These are phyloP conservation scores for Heliocidaris erythrogramma DNA, from an alignment of 35 echinoderm and acorn worm genomes.

Conservation along the genomic window DNA sequence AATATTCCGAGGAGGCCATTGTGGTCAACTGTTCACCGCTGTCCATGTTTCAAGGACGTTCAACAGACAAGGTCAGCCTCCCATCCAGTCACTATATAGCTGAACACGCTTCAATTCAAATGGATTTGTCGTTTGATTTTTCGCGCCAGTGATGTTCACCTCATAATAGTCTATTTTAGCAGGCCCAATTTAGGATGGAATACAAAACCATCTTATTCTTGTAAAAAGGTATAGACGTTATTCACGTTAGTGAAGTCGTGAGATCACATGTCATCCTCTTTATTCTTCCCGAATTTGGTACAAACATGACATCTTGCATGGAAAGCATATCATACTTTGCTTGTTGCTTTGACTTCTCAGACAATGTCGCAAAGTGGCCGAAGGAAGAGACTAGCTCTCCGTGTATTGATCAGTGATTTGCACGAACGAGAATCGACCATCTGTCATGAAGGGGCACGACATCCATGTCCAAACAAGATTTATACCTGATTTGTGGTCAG, in stretches of 20 bases:
- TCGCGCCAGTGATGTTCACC: neutral
- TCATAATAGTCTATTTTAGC: neutral
- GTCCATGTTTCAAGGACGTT: neutral
- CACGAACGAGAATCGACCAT: neutral
- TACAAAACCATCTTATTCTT: too few species aligned
- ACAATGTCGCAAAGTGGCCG: neutral
- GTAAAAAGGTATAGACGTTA: too few species aligned
- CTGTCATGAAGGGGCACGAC: neutral
- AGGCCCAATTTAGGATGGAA: neutral
- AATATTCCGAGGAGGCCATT: neutral
- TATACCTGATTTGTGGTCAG: conserved; percentile 16
- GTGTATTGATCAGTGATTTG: conserved; percentile 17
- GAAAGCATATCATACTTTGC: too few species aligned
- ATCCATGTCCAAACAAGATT: neutral
- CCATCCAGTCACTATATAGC: neutral
- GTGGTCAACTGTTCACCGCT: neutral
- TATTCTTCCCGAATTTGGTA: too few species aligned
- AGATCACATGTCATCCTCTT: too few species aligned
- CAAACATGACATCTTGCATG: too few species aligned
- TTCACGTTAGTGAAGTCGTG: too few species aligned
- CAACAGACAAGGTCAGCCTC: neutral
- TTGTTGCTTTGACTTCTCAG: neutral
- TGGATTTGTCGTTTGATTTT: conserved; percentile 12
- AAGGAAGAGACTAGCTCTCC: neutral
- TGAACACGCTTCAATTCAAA: conserved; percentile 4